These are phyloP conservation scores for Pycnonotus jocosus DNA, from an alignment of 2,113 vertebrate species.

Conservation along the genomic window DNA sequence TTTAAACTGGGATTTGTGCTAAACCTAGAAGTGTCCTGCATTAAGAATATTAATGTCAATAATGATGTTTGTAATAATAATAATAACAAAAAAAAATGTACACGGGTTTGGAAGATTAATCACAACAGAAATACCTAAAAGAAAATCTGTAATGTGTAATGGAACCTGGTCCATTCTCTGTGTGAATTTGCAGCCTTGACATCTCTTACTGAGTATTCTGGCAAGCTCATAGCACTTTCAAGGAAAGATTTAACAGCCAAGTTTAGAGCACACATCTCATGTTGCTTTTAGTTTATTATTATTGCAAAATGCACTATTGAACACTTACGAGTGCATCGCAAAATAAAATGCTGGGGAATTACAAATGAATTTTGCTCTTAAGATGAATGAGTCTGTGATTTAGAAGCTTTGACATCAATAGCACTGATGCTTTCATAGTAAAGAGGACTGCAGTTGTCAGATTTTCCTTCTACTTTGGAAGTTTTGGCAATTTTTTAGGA, in stretches of 20 bases:
- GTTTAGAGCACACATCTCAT: slow-evolving; percentile 24
- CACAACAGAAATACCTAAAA: neutral
- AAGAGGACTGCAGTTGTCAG: neutral
- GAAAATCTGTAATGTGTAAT: neutral
- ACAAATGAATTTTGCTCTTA: neutral
- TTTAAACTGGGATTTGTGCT: neutral
- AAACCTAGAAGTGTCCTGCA: neutral
- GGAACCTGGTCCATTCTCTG: neutral
- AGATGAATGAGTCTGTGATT: neutral
- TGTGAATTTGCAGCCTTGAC: neutral
- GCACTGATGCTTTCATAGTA: neutral
- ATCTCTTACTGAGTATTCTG: slow-evolving; percentile 7
- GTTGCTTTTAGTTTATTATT: slow-evolving; percentile 54
- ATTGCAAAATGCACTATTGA: slow-evolving; percentile 37
- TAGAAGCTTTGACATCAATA: neutral
- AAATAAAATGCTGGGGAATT: neutral
- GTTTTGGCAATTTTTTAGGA: neutral
- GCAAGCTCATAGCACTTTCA: slow-evolving; percentile 30
- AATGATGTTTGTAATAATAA: neutral
- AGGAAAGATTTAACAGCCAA: slow-evolving; percentile 55
- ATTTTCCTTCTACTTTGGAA: neutral
- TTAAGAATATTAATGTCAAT: neutral
- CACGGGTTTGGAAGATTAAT: neutral
- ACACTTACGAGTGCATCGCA: neutral
- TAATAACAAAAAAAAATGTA: neutral